Evolutionary conservation across 2,113 vertebrate genomes (phyloP), one percentile per base, ranked within the genome.

Genomic region (Oreochromis aureus): DNA sequence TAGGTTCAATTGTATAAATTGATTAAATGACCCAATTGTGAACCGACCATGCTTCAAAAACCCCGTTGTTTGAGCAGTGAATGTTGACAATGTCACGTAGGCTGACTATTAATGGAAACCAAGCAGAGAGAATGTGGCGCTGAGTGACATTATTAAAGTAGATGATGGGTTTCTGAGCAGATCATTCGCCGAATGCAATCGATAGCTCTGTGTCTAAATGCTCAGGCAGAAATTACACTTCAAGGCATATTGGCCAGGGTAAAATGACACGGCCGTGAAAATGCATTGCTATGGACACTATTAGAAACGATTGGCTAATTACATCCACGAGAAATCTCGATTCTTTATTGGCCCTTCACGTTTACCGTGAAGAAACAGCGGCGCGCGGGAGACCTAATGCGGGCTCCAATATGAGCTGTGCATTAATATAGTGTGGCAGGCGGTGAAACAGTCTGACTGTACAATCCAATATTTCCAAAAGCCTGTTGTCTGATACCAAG

Each of bases 1-100:
- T 88, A 95, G 94, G 91, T 92, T 90, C 94, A 95, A 93, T 95
- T 93, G 93, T 93, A 92, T 93, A 89, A 93, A 93, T 92, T 91
- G 93, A 95, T 94, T 90, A 93, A 93, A 93, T 91, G 89, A 93
- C 92, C 93, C 87, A 63, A 91, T 90, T 87, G 93, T 87, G 27
- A 85, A 80, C n/a, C 85, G 36, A 69, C 90, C 80, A 85, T n/a
- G 93, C 93, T 91, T 94, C 80, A 91, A 30, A 91, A 91, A 48
- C n/a, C 80, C 82, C 73, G 88, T 92, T 88, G 91, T 92, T 82
- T 89, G 91, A 91, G 89, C 83, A 18, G 69, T 6, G 89, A 86
- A 84, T 91, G 92, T 90, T 91, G 91, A 91, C 90, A 84, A 85
- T 61, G 92, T 93, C 91, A 89, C 91, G 91, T 89, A 86, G 88